Evolutionary conservation across 2,797 vertebrate species (phyloP).

Genomic region (Clarias laeviceps): DNA sequence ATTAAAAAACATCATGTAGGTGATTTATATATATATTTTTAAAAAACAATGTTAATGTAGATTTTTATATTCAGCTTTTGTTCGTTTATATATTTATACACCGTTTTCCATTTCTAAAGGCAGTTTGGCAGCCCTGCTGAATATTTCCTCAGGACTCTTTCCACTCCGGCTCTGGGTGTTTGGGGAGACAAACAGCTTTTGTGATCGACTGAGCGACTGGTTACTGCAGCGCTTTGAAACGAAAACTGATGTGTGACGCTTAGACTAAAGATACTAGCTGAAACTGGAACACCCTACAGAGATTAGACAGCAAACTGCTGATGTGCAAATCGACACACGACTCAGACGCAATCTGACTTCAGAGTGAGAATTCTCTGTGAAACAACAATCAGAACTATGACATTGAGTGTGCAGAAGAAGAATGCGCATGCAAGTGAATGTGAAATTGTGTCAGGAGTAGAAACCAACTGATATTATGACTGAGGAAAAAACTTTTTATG

Average conservation of each 20-base stretch:
- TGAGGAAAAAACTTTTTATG: background rate
- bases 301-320: background rate
- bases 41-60: background rate
- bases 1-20: background rate
- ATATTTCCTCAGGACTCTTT: slow-evolving; percentile 25
- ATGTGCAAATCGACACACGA: background rate
- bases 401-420: too few relatives aligned
- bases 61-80: background rate
- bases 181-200: slow-evolving; percentile 26
- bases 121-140: background rate
- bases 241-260: background rate
- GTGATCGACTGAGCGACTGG: background rate
- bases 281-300: background rate
- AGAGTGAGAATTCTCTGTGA: background rate
- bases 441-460: background rate
- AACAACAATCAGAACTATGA: background rate
- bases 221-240: background rate
- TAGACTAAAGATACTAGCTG: background rate
- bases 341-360: background rate
- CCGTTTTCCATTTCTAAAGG: background rate
- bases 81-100: background rate
- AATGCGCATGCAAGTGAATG: background rate
- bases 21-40: background rate
- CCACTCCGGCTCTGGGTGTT: background rate
- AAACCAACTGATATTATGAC: background rate